Base-by-base conservation (phyloP, 1,140 invertebrate species). In the Drosophila sp. region DNA sequence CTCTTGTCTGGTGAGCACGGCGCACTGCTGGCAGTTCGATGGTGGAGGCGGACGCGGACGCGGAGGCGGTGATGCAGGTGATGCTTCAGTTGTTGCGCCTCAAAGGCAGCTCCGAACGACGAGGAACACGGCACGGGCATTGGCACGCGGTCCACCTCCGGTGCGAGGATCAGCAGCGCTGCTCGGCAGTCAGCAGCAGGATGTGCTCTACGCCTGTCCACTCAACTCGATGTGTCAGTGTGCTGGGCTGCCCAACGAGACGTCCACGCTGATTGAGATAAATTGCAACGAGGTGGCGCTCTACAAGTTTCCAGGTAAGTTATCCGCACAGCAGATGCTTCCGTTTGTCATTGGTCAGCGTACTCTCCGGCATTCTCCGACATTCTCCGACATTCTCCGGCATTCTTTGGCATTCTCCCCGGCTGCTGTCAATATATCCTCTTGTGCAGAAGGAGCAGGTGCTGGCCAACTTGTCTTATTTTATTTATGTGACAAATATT, bases 221-320 rank as follows among this genome's bases (percentile, higher is more conserved):
- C 93, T 94, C 80, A 94, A 94, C 80, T 92, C 94, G 13, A 94
- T 94, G 93, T 94, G 94, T 89, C 92, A 94, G 64, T 95, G 94
- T 76, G 94, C 94, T 89, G 91, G 94, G 0, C 91, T 93, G 67
- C 93, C 93, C 65, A 93, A 94, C 54, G 92, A 92, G 25, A 93
- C 93, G 70, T 93, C 92, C 45, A 93, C 93, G 4, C 92, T 94
- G 77, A 93, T 94, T 92, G 94, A 95, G 73, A 94, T 95, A 72
- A 94, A 93, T 79, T 95, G 94, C 80, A 92, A 94, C 69, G 94
- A 94, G 66, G 94, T 95, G 56, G 93, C 94, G 38, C 93, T 95
- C 38, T 93, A 93, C 43, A 93, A 93, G 89, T 93, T 95, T 89
- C 94, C 94, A 79, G 94, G 94, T 94, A 87, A 80, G 89, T 73